A percentile compares a stretch with the other conserved stretches of the same genome.
phyloP scores from a whole-genome alignment of 2,888 invertebrate genomes.

The Aporophyla lueneburgensis region DNA sequence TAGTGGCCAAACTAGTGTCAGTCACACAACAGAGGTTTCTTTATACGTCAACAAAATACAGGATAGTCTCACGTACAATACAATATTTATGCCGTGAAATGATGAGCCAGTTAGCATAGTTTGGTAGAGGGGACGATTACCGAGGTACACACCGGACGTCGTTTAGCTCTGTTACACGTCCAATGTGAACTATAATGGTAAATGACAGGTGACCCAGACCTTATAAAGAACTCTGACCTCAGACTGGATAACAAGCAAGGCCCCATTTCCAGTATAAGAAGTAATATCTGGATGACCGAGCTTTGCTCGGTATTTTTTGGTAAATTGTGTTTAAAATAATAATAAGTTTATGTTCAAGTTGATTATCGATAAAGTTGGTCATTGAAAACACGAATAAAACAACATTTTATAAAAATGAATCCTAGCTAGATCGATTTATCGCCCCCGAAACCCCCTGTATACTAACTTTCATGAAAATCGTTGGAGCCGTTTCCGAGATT shows the following conservation, averaged over 20 bases:
- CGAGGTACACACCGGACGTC: constrained; percentile 18
- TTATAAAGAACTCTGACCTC: not conserved
- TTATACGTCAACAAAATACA: not conserved
- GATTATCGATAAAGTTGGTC: no score
- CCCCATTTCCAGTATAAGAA: not conserved
- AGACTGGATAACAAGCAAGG: not conserved
- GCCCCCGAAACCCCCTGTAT: no score
- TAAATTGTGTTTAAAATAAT: no score
- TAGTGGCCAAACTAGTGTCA: no score
- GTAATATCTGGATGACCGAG: no score
- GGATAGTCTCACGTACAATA: not conserved
- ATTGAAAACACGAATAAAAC: no score
- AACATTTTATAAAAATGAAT: no score
- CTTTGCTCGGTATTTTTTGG: no score
- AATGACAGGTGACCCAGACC: constrained; percentile 16
- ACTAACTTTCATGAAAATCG: no score
- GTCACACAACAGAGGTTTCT: not conserved
- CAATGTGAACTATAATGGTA: constrained; percentile 2
- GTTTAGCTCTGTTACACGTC: not conserved
- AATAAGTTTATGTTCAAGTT: no score
- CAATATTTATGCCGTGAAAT: not conserved
- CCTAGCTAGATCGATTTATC: no score
- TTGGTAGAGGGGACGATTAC: constrained; percentile 7
- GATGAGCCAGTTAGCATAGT: constrained; percentile 17
- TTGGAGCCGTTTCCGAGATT: no score